These are phyloP conservation scores for Lucifuga dentata DNA, from an alignment of 2,113 vertebrate genomes.

Conservation along the genomic window DNA sequence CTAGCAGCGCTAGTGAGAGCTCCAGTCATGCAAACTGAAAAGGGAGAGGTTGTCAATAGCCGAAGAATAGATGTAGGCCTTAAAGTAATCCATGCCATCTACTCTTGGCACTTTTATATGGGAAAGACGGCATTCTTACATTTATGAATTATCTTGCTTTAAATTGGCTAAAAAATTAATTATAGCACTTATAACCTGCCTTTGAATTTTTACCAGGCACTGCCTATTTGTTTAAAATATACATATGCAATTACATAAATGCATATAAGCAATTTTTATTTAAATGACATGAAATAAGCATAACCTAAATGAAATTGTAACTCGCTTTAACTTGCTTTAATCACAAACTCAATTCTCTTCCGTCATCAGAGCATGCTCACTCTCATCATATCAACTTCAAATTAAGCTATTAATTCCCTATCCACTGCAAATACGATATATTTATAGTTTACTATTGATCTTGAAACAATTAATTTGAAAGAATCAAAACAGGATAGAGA, in stretches of 20 bases:
- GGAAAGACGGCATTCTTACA: not conserved
- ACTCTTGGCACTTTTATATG: conserved; percentile 51
- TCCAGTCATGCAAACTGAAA: conserved; percentile 75
- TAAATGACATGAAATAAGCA: too few species aligned
- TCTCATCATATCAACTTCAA: not conserved
- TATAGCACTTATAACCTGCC: not conserved
- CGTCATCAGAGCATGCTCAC: not conserved
- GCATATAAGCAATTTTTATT: not conserved
- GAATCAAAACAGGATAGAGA: not conserved
- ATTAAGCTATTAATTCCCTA: too few species aligned
- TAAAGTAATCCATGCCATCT: conserved; percentile 68
- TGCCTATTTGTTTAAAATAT: conserved; percentile 4
- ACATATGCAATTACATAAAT: conserved; percentile 14
- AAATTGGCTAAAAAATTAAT: not conserved
- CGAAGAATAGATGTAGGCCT: conserved; percentile 84
- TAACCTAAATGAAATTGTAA: too few species aligned
- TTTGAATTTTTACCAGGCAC: conserved; percentile 17
- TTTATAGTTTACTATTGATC: too few species aligned
- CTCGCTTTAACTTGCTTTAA: not conserved
- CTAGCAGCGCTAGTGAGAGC: conserved; percentile 94
- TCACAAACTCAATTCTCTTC: not conserved
- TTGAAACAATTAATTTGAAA: too few species aligned
- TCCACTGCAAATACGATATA: too few species aligned
- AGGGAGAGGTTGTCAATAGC: conserved; percentile 87
- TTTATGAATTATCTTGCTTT: not conserved